These are phyloP conservation scores for Parauchenoglanis punctatus DNA, from an alignment of 2,797 vertebrate genomes.

Conservation along the genomic window DNA sequence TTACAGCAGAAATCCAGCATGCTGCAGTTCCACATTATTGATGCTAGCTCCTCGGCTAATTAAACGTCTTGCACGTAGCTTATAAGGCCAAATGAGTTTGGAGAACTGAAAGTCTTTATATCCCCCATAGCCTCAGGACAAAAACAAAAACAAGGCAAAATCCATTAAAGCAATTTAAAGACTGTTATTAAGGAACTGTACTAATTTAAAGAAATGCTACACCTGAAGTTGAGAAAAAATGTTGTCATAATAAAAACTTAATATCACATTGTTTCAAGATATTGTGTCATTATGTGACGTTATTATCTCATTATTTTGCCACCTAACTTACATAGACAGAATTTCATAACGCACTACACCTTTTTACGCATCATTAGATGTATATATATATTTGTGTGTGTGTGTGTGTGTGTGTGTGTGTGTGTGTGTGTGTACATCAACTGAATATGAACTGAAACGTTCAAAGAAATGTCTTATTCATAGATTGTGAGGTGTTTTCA, in stretches of 20 bases:
- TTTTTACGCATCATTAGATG: background rate
- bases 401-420: too few species aligned
- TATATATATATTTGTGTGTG: background rate
- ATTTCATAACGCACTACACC: background rate
- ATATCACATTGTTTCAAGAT: background rate
- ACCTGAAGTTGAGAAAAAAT: background rate
- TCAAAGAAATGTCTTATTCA: background rate
- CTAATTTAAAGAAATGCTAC: background rate
- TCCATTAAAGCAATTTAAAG: constrained; percentile 10
- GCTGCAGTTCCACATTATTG: background rate
- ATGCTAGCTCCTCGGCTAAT: constrained; percentile 21
- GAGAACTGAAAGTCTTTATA: background rate
- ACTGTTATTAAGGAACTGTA: background rate
- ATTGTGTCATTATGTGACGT: background rate
- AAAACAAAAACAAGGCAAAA: constrained; percentile 4
- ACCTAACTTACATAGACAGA: background rate
- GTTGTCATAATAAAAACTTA: background rate
- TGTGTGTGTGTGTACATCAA: too few species aligned
- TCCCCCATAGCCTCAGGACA: background rate
- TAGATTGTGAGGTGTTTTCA: background rate
- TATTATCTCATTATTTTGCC: background rate
- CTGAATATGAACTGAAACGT: too few species aligned
- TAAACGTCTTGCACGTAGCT: background rate
- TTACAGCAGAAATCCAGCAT: constrained; percentile 5
- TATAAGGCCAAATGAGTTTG: constrained; percentile 10